A percentile compares a stretch with the other conserved stretches of the same genome.
Conservation (phyloP, 2,888 invertebrate genomes). For the Petrolisthes manimaculis region DNA sequence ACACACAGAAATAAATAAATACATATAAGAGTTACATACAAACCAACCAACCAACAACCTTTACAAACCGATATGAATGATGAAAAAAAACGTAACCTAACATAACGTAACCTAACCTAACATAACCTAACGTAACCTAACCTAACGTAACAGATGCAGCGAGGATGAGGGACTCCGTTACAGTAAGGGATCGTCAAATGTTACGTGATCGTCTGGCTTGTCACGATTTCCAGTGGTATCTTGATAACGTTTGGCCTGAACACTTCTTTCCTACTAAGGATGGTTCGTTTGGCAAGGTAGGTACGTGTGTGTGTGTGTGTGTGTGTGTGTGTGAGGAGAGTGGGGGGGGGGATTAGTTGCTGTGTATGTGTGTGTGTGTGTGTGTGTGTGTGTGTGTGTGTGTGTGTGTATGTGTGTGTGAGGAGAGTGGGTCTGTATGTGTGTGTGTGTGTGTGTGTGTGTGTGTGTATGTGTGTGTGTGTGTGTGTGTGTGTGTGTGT, state of each 20-base stretch:
- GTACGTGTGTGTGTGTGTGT: neutral
- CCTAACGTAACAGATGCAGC: slow-evolving; percentile 74
- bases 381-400: neutral
- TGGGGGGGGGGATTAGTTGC: no score
- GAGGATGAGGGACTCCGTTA: slow-evolving; percentile 75
- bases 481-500: neutral
- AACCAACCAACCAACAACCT: no score
- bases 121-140: slow-evolving; percentile 67
- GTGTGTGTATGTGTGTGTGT: neutral
- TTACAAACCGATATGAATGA: no score
- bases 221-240: slow-evolving; percentile 92
- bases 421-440: neutral
- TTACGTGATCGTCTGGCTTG: slow-evolving; percentile 81
- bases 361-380: no score
- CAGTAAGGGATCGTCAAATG: slow-evolving; percentile 76
- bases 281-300: slow-evolving; percentile 89
- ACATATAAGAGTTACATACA: no score
- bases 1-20: no score
- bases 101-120: neutral
- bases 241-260: slow-evolving; percentile 94
- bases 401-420: neutral
- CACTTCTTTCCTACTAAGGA: slow-evolving; percentile 92
- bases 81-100: no score
- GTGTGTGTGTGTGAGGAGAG: neutral
- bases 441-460: neutral